Base-by-base conservation (phyloP, 2,113 vertebrate species). In the Lampris incognitus region DNA sequence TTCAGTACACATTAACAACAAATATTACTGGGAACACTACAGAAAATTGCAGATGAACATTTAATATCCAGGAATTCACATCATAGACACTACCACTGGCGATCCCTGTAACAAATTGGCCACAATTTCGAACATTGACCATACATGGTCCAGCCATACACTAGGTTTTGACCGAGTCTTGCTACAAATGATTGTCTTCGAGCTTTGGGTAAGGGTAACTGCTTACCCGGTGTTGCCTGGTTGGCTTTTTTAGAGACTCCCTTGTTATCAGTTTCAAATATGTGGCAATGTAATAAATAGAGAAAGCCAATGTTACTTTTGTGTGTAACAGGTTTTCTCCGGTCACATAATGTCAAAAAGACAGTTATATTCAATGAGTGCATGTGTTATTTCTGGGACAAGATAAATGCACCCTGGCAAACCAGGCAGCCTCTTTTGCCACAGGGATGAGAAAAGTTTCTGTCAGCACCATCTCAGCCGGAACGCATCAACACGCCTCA, bases 401-500 rank as follows among this genome's bases (percentile, higher is more conserved):
- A 85, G 24, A 78, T 66, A 66, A 81, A 75, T 65, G 66, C 41
- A 56, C 56, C 68, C 67, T 71, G 66, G 61, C 36, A 60, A 77
- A 69, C 82, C 65, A 74, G 72, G 67, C 60, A 74, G 66, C 48
- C 72, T 66, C 49, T 78, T 75, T 66, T 40, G 50, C 78, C 70
- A 76, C 72, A 9, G 63, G 75, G 65, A 69, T 72, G 70, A 65
- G 78, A 86, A 57, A 57, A 3, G 57, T 80, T 78, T 78, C 63
- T 73, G 78, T 78, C 40, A 54, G 86, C 81, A 56, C 55, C 55
- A 61, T 58, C 42, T 70, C 64, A 72, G 68, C 66, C 46, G 38
- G 69, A 78, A 76, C 72, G 84, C 77, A 85, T 86, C 82, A 74
- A 54, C 36, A 10, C 65, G 72, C 24, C 24, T 66, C 46, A 60